Evolutionary conservation across 2,888 invertebrate genomes (phyloP).

Genomic region (Tipula vernalis): DNA sequence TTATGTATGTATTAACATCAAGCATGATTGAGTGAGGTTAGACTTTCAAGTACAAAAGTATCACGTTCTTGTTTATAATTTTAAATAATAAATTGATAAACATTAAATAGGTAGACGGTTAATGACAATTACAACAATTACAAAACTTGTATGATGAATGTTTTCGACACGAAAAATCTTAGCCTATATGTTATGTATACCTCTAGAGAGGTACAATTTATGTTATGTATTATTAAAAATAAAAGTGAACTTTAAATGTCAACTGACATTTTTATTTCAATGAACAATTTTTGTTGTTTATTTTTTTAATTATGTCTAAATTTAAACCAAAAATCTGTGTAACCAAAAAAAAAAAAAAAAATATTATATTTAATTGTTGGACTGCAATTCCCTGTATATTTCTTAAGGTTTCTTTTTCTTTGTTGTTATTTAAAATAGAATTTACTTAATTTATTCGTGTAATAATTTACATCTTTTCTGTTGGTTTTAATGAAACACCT

Average conservation of each 20-base stretch:
- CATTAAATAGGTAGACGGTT: neutral
- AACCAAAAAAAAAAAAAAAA: neutral
- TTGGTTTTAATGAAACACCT: neutral
- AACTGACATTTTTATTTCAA: constrained; percentile 6
- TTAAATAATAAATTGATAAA: neutral
- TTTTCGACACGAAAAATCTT: neutral
- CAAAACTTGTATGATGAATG: neutral
- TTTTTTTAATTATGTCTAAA: neutral
- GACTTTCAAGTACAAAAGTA: neutral
- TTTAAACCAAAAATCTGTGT: neutral
- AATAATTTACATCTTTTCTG: neutral
- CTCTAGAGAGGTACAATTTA: neutral
- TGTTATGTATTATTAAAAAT: neutral
- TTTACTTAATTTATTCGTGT: neutral
- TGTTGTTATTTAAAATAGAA: neutral
- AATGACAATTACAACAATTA: neutral
- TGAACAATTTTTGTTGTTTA: neutral
- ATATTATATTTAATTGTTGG: neutral
- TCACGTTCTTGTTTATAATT: neutral
- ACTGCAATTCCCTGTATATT: neutral
- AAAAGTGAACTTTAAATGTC: constrained; percentile 10
- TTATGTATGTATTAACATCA: neutral
- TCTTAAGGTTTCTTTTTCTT: neutral
- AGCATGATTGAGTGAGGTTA: neutral
- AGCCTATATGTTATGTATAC: neutral